Percentiles rank a stretch among this genome's conserved stretches.
These are phyloP conservation scores for Balanococcus diminutus DNA, from an alignment of 2,888 invertebrate genomes.

Conservation along the genomic window DNA sequence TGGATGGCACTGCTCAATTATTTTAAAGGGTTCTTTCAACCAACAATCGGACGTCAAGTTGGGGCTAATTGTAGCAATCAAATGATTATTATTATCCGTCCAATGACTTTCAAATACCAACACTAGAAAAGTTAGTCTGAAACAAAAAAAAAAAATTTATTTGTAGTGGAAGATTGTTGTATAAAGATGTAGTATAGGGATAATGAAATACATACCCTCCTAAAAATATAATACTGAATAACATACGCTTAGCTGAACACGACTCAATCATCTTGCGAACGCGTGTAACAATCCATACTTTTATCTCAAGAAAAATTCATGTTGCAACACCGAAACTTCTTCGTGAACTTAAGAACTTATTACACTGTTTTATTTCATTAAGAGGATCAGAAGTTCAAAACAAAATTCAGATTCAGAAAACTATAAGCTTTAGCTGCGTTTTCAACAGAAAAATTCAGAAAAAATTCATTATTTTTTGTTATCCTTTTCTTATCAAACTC, in stretches of 20 bases:
- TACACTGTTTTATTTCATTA: too few species aligned
- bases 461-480: too few species aligned
- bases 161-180: conserved; percentile 25
- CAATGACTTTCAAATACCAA: conserved; percentile 72
- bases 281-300: neutral
- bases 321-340: neutral
- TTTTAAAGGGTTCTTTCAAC: conserved; percentile 73
- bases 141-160: conserved; percentile 60
- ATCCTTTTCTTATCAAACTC: neutral
- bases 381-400: too few species aligned
- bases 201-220: conserved; percentile 70
- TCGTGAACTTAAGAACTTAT: too few species aligned
- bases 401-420: too few species aligned
- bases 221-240: conserved; percentile 75
- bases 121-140: conserved; percentile 79
- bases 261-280: conserved; percentile 74
- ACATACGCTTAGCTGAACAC: conserved; percentile 83
- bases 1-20: conserved; percentile 81
- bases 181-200: conserved; percentile 40
- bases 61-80: conserved; percentile 72
- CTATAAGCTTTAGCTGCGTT: too few species aligned
- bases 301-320: neutral
- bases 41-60: conserved; percentile 70
- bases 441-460: too few species aligned
- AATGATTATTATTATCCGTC: conserved; percentile 69